Percentiles rank a stretch among this genome's conserved stretches.
These are phyloP conservation scores for Neoscelio sp. DNA, from an alignment of 2,888 invertebrate species.

Conservation along the genomic window DNA sequence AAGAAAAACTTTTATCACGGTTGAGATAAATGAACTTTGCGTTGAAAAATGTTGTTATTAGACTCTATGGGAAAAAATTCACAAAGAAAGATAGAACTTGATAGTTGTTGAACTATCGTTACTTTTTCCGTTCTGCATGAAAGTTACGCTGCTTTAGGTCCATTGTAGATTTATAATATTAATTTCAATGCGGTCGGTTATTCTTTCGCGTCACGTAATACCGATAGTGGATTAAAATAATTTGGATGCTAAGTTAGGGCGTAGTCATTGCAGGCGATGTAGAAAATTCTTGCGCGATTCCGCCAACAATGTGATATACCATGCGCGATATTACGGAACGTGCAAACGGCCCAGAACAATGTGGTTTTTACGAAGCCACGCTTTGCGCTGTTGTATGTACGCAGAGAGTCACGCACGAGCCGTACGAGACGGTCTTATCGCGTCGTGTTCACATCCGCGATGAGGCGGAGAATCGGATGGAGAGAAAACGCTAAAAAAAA, in stretches of 20 bases:
- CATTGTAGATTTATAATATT: conserved; percentile 8
- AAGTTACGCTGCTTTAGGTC: conserved; percentile 25
- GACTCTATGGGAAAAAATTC: conserved; percentile 9
- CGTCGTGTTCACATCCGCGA: conserved; percentile 79
- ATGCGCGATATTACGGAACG: conserved; percentile 72
- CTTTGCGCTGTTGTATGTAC: conserved; percentile 60
- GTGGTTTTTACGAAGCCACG: conserved; percentile 65
- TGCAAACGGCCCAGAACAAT: conserved; percentile 77
- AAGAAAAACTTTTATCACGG: conserved; percentile 28
- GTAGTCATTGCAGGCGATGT: conserved; percentile 65
- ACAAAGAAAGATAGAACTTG: neutral
- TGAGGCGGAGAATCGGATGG: conserved; percentile 68
- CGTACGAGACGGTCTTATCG: conserved; percentile 75
- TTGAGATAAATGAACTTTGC: conserved; percentile 9
- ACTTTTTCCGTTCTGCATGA: neutral
- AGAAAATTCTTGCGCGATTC: conserved; percentile 75
- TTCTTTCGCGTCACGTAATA: conserved; percentile 31
- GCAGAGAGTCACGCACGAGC: conserved; percentile 76
- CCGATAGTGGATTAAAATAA: conserved; percentile 47
- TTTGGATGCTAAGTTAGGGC: conserved; percentile 53
- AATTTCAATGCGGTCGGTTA: too few relatives aligned
- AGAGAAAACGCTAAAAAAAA: conserved; percentile 64
- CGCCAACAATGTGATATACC: conserved; percentile 78
- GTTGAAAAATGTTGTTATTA: conserved; percentile 13
- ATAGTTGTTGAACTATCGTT: conserved; percentile 3